Evolutionary conservation across 1,140 invertebrate genomes (phyloP).

Genomic region (Colletes latitarsis): DNA sequence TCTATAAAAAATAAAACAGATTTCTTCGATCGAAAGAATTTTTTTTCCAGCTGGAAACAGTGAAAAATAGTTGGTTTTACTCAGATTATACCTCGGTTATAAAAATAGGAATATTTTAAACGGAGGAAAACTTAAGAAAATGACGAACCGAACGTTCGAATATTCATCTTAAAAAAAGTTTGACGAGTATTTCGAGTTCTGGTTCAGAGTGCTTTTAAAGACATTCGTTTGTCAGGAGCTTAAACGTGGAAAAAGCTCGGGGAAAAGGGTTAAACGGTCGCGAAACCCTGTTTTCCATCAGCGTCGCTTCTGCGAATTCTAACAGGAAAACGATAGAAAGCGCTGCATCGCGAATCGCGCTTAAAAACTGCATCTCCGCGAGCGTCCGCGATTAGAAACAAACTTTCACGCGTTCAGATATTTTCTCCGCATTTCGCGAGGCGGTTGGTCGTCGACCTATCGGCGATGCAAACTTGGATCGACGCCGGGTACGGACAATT

Average conservation of each 20-base stretch:
- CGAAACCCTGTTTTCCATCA: conserved; percentile 34
- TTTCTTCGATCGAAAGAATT: no score
- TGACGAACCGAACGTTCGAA: no score
- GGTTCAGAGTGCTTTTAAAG: no score
- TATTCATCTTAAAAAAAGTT: no score
- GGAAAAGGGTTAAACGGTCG: background rate
- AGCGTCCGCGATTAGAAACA: conserved; percentile 56
- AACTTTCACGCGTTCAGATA: conserved; percentile 60
- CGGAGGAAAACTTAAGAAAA: background rate
- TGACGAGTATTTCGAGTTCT: no score
- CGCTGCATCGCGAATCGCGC: conserved; percentile 29
- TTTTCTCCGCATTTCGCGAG: conserved; percentile 56
- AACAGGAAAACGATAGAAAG: conserved; percentile 65
- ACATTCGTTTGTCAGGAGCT: no score
- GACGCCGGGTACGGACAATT: no score
- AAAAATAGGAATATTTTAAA: no score
- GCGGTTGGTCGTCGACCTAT: conserved; percentile 30
- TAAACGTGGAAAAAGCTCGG: background rate
- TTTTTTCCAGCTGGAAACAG: no score
- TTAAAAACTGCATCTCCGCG: conserved; percentile 59
- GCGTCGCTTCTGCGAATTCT: conserved; percentile 17
- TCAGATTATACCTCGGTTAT: no score
- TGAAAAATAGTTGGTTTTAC: no score
- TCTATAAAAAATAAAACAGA: no score
- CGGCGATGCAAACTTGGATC: background rate